Conservation (phyloP, 2,797 vertebrate species). For the Propithecus perrieri region DNA sequence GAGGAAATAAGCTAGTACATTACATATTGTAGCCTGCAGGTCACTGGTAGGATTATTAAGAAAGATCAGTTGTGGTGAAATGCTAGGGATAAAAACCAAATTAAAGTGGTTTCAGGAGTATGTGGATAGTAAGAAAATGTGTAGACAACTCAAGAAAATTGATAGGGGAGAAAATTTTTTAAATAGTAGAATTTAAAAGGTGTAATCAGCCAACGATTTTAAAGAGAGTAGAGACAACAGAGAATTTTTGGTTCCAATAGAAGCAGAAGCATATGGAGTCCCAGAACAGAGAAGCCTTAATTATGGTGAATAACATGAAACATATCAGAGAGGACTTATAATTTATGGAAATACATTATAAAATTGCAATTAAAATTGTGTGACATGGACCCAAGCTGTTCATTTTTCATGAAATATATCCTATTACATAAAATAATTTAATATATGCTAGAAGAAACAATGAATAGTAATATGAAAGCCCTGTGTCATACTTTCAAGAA, state of each 20-base stretch:
- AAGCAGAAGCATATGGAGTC: background rate
- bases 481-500: background rate
- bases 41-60: background rate
- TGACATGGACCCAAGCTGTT: background rate
- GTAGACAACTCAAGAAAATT: background rate
- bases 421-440: background rate
- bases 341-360: background rate
- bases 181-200: background rate
- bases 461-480: background rate
- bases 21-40: background rate
- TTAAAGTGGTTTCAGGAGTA: background rate
- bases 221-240: background rate
- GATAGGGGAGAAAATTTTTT: background rate
- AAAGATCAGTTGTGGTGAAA: background rate
- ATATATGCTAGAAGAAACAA: background rate
- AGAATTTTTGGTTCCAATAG: background rate
- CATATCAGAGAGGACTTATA: background rate
- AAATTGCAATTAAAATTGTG: background rate
- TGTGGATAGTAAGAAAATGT: background rate
- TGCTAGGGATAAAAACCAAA: background rate
- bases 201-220: background rate
- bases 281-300: background rate
- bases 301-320: background rate
- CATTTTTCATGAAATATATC: background rate
- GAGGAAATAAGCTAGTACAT: background rate